Evolutionary conservation across 37 sponge, comb jelly and placozoan genomes (phyloP), one percentile per base, ranked within the genome.

Genomic region (Chondrilla cf. caribensis): DNA sequence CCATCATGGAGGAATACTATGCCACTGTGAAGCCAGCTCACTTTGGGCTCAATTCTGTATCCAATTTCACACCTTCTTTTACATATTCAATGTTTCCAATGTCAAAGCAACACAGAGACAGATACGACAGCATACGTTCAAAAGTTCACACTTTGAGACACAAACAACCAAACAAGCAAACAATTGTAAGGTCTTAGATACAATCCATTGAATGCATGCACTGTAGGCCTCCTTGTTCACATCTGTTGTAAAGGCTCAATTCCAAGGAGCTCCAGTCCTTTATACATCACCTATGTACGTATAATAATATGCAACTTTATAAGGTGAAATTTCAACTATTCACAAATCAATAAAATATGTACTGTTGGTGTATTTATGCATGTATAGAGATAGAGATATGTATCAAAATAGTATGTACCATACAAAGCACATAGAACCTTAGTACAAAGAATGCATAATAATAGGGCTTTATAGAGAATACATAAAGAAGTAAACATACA

Each of bases 191-290:
- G 32, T 67, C 68, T 8, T 67, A 67, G 35, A 18, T 29, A 47
- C n/a, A n/a, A n/a, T n/a, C n/a, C n/a, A n/a, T n/a, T n/a, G n/a
- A n/a, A n/a, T n/a, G n/a, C n/a, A 47, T 47, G 11, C 51, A 47
- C 51, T 47, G 51, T 47, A 47, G 11, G 6, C 11, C 11, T 6
- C 11, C 51, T 62, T 21, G 3, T 73, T 88, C 58, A 89, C 15
- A 90, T 75, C 54, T 86, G 80, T 41, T 86, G 80, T n/a, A 84
- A 35, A 2, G 91, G 87, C 60, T 79, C 70, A 77, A 90, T 90
- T 14, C 78, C 87, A 29, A 90, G 76, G 43, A 90, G 65, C 25
- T 40, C n/a, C 21, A 90, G 81, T 22, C 66, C 87, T 83, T 86
- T 90, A 66, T 72, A 66, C 80, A 90, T 83, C 5, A 84, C 77